A percentile compares a stretch with the other conserved stretches of the same genome.
Evolutionary conservation across 2,797 vertebrate genomes (phyloP).

Genomic region (Hyperoplus lanceolatus): DNA sequence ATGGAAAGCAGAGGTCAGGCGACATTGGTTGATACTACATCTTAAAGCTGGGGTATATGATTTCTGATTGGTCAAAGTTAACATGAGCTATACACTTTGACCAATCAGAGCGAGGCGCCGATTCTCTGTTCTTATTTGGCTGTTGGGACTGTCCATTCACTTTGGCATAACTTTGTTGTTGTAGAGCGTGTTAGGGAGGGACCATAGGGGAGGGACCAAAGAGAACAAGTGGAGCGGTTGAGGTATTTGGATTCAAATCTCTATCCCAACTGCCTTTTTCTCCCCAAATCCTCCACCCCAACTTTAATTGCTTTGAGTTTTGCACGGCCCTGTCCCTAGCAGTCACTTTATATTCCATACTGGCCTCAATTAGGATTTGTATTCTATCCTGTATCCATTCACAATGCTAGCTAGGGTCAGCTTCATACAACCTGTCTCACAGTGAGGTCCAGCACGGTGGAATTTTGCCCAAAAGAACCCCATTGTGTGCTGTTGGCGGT

Average conservation of each 20-base stretch:
- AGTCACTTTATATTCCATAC: conserved; percentile 37
- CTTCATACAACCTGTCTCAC: conserved; percentile 59
- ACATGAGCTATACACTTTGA: too few species aligned
- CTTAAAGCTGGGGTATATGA: not conserved
- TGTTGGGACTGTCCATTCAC: too few species aligned
- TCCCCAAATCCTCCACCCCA: too few species aligned
- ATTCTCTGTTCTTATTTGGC: too few species aligned
- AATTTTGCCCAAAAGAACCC: conserved; percentile 44
- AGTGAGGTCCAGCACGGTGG: conserved; percentile 39
- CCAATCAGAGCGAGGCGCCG: too few species aligned
- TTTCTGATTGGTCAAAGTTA: too few species aligned
- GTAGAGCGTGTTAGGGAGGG: too few species aligned
- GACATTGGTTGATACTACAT: conserved; percentile 12
- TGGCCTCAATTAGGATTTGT: conserved; percentile 21
- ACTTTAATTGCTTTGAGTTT: conserved; percentile 34
- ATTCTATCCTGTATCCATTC: conserved; percentile 38
- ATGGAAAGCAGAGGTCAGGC: conserved; percentile 32
- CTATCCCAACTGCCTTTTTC: too few species aligned
- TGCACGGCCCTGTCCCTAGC: conserved; percentile 11
- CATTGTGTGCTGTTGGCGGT: conserved; percentile 17
- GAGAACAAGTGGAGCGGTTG: too few species aligned
- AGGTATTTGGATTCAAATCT: too few species aligned
- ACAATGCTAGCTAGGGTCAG: conserved; percentile 34
- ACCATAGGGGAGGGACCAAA: too few species aligned
- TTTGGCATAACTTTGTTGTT: too few species aligned